Evolutionary conservation across 2,797 vertebrate species (phyloP).

Genomic region (Darevskia mixta): DNA sequence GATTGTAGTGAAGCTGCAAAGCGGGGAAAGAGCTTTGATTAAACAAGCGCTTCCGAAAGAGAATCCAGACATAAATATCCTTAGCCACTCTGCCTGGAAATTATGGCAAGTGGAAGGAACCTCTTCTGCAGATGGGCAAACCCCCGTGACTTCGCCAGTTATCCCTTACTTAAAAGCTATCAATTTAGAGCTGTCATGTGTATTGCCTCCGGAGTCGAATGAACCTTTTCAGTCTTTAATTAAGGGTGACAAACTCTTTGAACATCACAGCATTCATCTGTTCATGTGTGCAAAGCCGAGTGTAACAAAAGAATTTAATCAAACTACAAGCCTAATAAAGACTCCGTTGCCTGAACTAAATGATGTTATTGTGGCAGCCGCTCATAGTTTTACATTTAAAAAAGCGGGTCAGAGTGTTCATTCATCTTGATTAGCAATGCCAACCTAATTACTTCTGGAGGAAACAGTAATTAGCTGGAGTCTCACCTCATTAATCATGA

Average conservation of each 20-base stretch:
- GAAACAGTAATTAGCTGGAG: slow-evolving; percentile 99
- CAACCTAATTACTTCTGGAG: slow-evolving; percentile 98
- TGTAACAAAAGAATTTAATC: slow-evolving; percentile 87
- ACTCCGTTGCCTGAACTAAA: slow-evolving; percentile 82
- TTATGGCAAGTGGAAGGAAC: slow-evolving; percentile 61
- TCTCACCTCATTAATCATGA: slow-evolving; percentile 99
- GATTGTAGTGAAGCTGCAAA: slow-evolving; percentile 34
- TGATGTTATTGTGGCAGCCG: slow-evolving; percentile 81
- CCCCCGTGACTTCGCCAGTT: slow-evolving; percentile 69
- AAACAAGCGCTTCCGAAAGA: slow-evolving; percentile 62
- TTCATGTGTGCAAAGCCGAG: slow-evolving; percentile 80
- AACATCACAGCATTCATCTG: slow-evolving; percentile 83
- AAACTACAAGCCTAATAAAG: slow-evolving; percentile 85
- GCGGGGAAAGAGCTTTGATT: slow-evolving; percentile 48
- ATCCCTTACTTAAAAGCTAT: slow-evolving; percentile 82
- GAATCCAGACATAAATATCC: slow-evolving; percentile 72
- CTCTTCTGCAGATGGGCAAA: slow-evolving; percentile 68
- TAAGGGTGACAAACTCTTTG: slow-evolving; percentile 86
- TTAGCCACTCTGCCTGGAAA: slow-evolving; percentile 51
- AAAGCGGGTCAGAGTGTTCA: slow-evolving; percentile 87
- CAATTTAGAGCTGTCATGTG: slow-evolving; percentile 81
- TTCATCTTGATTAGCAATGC: slow-evolving; percentile 94
- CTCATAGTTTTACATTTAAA: slow-evolving; percentile 85
- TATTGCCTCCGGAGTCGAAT: slow-evolving; percentile 79
- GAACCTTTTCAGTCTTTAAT: slow-evolving; percentile 84